phyloP scores from a whole-genome alignment of 2,888 invertebrate genomes.

The Clunio marinus region DNA sequence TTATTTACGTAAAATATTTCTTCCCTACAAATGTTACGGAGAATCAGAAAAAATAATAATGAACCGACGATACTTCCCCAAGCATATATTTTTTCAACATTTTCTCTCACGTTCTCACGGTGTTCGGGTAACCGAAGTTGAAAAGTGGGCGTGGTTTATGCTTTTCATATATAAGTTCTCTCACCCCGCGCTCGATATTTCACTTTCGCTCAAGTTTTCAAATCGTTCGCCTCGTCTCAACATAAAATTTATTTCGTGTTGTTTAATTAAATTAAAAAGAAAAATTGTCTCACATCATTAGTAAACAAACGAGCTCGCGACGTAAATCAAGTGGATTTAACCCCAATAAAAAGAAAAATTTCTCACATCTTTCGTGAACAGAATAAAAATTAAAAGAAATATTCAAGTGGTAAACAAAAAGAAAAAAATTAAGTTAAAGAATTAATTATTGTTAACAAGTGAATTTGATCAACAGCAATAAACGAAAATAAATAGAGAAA shows the following conservation, averaged over 20 bases:
- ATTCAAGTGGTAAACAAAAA: not conserved
- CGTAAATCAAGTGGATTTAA: not conserved
- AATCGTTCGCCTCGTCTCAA: conserved; percentile 18
- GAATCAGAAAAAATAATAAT: not conserved
- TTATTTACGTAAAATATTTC: not conserved
- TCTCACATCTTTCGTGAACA: not conserved
- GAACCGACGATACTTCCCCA: conserved; percentile 28
- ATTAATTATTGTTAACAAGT: conserved; percentile 36
- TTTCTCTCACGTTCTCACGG: not conserved
- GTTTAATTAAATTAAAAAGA: not conserved
- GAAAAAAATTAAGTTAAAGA: not conserved
- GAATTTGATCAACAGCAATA: conserved; percentile 15
- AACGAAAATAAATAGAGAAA: conserved; percentile 24
- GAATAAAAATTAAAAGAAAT: conserved; percentile 3
- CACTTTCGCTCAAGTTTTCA: conserved; percentile 24
- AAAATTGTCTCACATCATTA: not conserved
- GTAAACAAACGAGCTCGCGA: conserved; percentile 13
- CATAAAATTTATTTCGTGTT: not conserved
- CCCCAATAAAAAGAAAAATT: not conserved
- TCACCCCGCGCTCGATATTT: conserved; percentile 26
- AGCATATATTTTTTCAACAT: not conserved
- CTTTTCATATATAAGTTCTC: conserved; percentile 31
- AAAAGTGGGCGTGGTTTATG: conserved; percentile 16
- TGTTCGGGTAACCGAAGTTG: not conserved
- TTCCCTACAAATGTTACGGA: not conserved